Evolutionary conservation across 2,797 vertebrate genomes (phyloP).

Genomic region (Champsocephalus gunnari): DNA sequence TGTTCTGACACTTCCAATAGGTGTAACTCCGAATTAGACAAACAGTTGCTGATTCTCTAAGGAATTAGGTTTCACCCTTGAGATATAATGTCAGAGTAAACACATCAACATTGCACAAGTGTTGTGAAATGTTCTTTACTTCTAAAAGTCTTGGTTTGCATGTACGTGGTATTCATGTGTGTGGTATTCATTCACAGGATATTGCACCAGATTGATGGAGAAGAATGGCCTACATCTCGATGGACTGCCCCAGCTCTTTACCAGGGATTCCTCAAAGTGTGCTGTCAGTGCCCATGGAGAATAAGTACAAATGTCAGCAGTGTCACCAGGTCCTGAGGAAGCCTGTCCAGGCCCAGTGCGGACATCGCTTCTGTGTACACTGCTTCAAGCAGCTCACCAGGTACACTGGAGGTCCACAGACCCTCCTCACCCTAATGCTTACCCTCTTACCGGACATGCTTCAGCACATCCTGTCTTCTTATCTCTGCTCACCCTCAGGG

Average conservation of each 20-base stretch:
- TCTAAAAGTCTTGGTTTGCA: not conserved
- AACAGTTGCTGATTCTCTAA: not conserved
- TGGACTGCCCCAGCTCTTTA: slow-evolving; percentile 86
- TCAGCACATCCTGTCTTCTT: slow-evolving; percentile 47
- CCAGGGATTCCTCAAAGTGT: slow-evolving; percentile 93
- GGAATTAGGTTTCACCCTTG: not conserved
- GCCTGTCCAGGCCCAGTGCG: slow-evolving; percentile 95
- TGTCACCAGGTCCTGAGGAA: slow-evolving; percentile 92
- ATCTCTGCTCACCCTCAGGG: slow-evolving; percentile 48
- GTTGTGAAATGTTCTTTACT: not conserved
- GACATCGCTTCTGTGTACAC: slow-evolving; percentile 95
- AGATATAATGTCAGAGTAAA: not conserved
- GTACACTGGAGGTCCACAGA: slow-evolving; percentile 78
- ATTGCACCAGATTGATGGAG: slow-evolving; percentile 75
- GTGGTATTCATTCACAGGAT: slow-evolving; percentile 59
- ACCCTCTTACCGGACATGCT: slow-evolving; percentile 51
- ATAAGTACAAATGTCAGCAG: slow-evolving; percentile 96
- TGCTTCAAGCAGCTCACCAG: slow-evolving; percentile 94
- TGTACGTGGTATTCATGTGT: too few relatives aligned
- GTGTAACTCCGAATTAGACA: not conserved
- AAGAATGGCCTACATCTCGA: slow-evolving; percentile 88
- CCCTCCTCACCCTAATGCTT: slow-evolving; percentile 43
- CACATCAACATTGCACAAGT: not conserved
- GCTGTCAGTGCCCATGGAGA: slow-evolving; percentile 91
- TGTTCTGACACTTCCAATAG: not conserved